Evolutionary conservation across 2,888 invertebrate genomes (phyloP).

Genomic region (Branchellion lobata): DNA sequence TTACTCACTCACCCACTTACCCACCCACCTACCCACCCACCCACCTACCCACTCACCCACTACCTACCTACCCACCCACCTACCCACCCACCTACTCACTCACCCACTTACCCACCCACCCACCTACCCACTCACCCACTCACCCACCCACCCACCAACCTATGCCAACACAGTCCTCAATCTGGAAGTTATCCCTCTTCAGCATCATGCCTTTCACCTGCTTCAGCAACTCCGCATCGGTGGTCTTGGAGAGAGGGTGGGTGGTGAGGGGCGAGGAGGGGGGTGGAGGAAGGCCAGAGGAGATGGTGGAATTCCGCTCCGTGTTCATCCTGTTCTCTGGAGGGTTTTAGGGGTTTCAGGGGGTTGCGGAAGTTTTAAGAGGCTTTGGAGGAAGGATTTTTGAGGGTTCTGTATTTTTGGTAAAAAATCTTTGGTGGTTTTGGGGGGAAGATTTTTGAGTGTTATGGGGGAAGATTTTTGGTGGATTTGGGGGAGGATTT

Average conservation of each 20-base stretch:
- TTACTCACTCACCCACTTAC: too few relatives aligned
- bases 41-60: too few relatives aligned
- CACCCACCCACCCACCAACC: neutral
- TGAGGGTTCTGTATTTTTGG: neutral
- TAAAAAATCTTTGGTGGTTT: too few relatives aligned
- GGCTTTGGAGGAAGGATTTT: neutral
- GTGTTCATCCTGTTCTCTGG: neutral
- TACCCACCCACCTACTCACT: too few relatives aligned
- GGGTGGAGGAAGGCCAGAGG: neutral
- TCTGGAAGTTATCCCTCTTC: neutral
- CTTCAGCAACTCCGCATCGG: neutral
- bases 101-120: too few relatives aligned
- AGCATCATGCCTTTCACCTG: constrained; percentile 24
- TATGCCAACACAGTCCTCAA: constrained; percentile 30
- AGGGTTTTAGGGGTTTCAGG: neutral
- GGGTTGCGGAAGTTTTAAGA: neutral
- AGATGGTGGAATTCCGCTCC: neutral
- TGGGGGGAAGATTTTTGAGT: too few relatives aligned
- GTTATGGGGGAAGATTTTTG: too few relatives aligned
- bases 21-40: too few relatives aligned
- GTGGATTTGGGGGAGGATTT: too few relatives aligned
- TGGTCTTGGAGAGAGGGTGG: constrained; percentile 12
- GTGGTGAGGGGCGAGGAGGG: neutral
- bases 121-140: too few relatives aligned
- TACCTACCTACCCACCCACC: too few relatives aligned